Evolutionary conservation across 2,888 invertebrate species (phyloP).

Genomic region (Pterobdella sp.): DNA sequence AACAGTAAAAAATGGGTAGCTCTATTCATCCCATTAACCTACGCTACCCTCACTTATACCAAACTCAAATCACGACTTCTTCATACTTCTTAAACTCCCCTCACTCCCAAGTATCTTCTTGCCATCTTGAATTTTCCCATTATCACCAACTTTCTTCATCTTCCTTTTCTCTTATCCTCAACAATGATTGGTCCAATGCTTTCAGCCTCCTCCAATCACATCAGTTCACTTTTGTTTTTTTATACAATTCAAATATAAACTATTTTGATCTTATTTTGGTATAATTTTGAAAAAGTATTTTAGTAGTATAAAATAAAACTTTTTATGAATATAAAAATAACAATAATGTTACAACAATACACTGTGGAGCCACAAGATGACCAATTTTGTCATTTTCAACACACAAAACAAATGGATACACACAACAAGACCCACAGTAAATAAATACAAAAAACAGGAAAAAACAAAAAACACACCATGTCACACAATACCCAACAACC

Average conservation of each 20-base stretch:
- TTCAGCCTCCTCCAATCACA: constrained; percentile 9
- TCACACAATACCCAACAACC: background rate
- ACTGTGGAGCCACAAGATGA: too few relatives aligned
- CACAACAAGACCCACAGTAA: too few relatives aligned
- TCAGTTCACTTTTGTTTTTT: background rate
- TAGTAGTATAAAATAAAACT: too few relatives aligned
- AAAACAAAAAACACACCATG: too few relatives aligned
- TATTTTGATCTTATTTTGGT: too few relatives aligned
- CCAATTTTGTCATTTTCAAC: too few relatives aligned
- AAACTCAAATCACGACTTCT: background rate
- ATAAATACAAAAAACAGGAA: too few relatives aligned
- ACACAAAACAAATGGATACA: too few relatives aligned
- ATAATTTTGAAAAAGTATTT: too few relatives aligned
- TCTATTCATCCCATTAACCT: background rate
- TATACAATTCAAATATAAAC: too few relatives aligned
- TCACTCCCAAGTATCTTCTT: background rate
- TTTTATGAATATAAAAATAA: too few relatives aligned
- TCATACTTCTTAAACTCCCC: background rate
- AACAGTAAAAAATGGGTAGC: background rate
- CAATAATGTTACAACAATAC: too few relatives aligned
- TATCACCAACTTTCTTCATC: background rate
- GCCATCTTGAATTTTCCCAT: constrained; percentile 1
- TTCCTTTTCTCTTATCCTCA: background rate
- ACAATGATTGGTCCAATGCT: constrained; percentile 12
- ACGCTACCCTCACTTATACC: background rate